Conservation (phyloP, 2,113 vertebrate species). For the Mobula birostris region DNA sequence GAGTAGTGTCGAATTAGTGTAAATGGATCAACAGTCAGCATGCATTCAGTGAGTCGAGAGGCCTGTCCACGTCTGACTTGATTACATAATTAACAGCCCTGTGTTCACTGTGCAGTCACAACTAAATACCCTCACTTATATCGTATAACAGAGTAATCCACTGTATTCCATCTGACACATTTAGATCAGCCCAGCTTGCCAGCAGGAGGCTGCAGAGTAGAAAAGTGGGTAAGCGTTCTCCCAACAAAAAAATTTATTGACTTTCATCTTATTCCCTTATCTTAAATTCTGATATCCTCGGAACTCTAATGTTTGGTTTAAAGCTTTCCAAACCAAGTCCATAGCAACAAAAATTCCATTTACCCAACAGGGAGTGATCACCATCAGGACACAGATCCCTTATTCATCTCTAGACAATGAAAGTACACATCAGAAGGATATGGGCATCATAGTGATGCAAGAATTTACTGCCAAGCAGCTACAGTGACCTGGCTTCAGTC, state of each 20-base stretch:
- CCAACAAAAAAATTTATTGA: neutral
- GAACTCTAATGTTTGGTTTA: neutral
- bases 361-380: neutral
- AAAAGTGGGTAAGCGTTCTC: neutral
- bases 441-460: too few relatives aligned
- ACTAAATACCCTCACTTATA: neutral
- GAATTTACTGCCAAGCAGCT: too few relatives aligned
- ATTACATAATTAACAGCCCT: too few relatives aligned
- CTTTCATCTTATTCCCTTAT: neutral
- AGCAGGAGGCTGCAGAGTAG: neutral
- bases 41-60: too few relatives aligned
- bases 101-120: too few relatives aligned
- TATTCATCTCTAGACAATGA: neutral
- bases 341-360: neutral
- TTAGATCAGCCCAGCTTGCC: neutral
- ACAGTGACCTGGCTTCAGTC: too few relatives aligned
- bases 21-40: too few relatives aligned
- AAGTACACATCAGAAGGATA: too few relatives aligned
- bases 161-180: neutral
- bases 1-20: too few relatives aligned
- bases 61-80: too few relatives aligned
- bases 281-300: neutral
- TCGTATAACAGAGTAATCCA: neutral
- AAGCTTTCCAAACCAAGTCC: neutral
- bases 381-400: neutral